Conservation (phyloP, 1,140 invertebrate species). For the Platorchestia sp. region DNA sequence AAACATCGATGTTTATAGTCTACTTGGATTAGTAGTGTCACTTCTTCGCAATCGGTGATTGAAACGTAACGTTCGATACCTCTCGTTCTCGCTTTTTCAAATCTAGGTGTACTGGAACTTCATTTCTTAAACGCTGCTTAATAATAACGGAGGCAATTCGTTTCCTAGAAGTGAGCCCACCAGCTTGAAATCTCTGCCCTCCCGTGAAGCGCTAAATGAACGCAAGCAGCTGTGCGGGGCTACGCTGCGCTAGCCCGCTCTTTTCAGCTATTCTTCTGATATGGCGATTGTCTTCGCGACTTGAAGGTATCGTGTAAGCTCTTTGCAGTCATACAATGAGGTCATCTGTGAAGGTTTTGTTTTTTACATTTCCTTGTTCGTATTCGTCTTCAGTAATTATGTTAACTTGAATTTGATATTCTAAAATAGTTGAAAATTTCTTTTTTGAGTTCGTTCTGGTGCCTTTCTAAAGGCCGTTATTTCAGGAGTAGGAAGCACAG, state of each 20-base stretch:
- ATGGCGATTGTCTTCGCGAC: background rate
- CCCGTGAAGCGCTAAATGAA: background rate
- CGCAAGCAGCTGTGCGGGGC: background rate
- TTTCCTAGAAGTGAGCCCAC: background rate
- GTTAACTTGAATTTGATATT: background rate
- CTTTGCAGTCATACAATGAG: background rate
- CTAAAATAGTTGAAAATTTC: background rate
- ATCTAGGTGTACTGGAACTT: background rate
- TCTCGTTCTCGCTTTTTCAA: background rate
- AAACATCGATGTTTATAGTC: conserved; percentile 17
- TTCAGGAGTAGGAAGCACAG: background rate
- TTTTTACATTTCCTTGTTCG: background rate
- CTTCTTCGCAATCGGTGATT: background rate
- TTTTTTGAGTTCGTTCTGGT: background rate
- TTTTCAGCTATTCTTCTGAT: background rate
- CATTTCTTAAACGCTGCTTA: background rate
- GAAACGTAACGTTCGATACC: background rate
- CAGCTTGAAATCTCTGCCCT: background rate
- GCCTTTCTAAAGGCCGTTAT: background rate
- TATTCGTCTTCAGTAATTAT: background rate
- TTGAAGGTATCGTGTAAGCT: background rate
- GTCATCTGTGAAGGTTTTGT: background rate
- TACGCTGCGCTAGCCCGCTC: background rate
- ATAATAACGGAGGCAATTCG: background rate
- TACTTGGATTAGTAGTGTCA: background rate